Base-by-base conservation (phyloP, 2,113 vertebrate species). In the Misgurnus anguillicaudatus region DNA sequence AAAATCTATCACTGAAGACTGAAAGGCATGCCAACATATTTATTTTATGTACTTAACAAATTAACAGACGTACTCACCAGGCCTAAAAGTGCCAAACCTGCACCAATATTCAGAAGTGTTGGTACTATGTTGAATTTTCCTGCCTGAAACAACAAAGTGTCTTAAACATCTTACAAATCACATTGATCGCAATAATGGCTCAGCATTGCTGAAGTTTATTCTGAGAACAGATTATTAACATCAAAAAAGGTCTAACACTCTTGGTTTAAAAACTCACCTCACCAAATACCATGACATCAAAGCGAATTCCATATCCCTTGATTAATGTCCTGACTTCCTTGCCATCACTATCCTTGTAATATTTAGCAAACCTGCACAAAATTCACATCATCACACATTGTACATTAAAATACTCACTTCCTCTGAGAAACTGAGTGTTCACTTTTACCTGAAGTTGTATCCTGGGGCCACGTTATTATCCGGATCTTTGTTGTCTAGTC, bases 281-380 rank as follows among this genome's bases (percentile, higher is more conserved):
- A 79, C 95, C 95, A 77, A 95, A 95, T 51, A 96, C 94, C 24
- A 96, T 88, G 85, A 96, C 85, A 77, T 95, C 93, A 51, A 96
- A 94, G 36, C 95, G 95, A 80, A 96, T 95, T 66, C 95, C 95
- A 0, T 93, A 96, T 7, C 94, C 94, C 84, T 96, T 96, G 86
- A 92, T 85, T 68, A 96, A 91, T 0, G 91, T 95, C 82, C 95
- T 92, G 42, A 58, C 86, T 41, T 96, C 94, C 0, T 13, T 51
- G 36, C 89, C 92, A 0, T 80, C 16, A 0, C 2, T 67, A 8
- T 90, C 86, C 42, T 4, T 91, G 87, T 91, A 96, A 87, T 95
- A 95, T 87, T 94, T 96, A 11, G 95, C 94, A 90, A 94, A 95
- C 85, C 95, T 96, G 83, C 58, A 31, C 7, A 3, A 38, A 65